A percentile compares a stretch with the other conserved stretches of the same genome.
These are phyloP conservation scores for Semicossyphus pulcher DNA, from an alignment of 2,113 vertebrate species.

Conservation along the genomic window DNA sequence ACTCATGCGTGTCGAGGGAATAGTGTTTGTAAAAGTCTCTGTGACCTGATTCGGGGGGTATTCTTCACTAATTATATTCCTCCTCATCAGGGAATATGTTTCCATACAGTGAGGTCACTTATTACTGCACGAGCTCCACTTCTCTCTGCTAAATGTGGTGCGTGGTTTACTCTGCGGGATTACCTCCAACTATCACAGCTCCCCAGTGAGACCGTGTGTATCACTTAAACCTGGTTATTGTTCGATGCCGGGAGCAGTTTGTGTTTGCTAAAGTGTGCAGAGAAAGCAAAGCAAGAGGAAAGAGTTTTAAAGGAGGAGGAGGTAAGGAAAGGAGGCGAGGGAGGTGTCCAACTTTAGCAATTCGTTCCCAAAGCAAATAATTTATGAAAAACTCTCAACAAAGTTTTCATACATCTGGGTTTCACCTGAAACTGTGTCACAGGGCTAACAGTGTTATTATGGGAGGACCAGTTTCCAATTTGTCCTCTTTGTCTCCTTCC, in stretches of 20 bases:
- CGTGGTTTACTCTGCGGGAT: slow-evolving; percentile 62
- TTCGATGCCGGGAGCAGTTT: slow-evolving; percentile 34
- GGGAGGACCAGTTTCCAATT: slow-evolving; percentile 48
- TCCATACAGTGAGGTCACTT: slow-evolving; percentile 70
- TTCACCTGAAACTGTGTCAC: slow-evolving; percentile 67
- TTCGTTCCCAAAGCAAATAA: background rate
- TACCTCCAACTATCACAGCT: slow-evolving; percentile 64
- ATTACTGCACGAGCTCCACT: slow-evolving; percentile 65
- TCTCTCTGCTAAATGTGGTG: slow-evolving; percentile 70
- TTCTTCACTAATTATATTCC: slow-evolving; percentile 74
- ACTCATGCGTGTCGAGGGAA: slow-evolving; percentile 38
- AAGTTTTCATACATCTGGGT: slow-evolving; percentile 35
- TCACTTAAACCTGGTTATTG: slow-evolving; percentile 32
- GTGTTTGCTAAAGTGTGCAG: background rate
- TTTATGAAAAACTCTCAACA: slow-evolving; percentile 2
- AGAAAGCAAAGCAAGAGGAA: background rate
- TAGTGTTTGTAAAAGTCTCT: slow-evolving; percentile 57
- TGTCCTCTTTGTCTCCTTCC: slow-evolving; percentile 30
- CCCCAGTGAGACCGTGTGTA: slow-evolving; percentile 32
- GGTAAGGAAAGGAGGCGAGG: too few species aligned
- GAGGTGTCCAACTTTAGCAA: background rate
- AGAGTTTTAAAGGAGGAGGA: slow-evolving; percentile 4
- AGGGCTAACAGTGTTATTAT: slow-evolving; percentile 58
- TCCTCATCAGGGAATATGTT: slow-evolving; percentile 51
- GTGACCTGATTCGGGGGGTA: slow-evolving; percentile 69